Evolutionary conservation across 2,797 vertebrate species (phyloP), one percentile per base, ranked within the genome.

Genomic region (Oceanodroma leucorhoa): DNA sequence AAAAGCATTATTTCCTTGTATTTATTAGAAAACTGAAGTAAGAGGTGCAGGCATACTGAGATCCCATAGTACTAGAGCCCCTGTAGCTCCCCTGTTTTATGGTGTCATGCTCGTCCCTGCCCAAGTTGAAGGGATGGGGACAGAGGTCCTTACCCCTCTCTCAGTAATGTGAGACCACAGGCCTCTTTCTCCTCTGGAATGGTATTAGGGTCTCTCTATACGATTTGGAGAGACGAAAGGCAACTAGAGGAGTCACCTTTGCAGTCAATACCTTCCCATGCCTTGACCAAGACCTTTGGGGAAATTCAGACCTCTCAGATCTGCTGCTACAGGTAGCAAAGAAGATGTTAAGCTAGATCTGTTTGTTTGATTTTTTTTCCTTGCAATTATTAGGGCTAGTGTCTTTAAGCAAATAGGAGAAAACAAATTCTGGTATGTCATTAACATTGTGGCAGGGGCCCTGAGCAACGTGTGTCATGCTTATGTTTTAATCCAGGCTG

Each of bases 21-120:
- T 34, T 81, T 76, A 30, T 41, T 41, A 61, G 75, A 67, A 62
- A 54, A 71, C 8, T 32, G 43, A 67, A 83, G 5, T 26, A 46
- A 4, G 5, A 53, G 41, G 51, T 4, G 3, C n/a, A 75, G 85
- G 17, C 54, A 46, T 24, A 36, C 24, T 40, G 66, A 67, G 51
- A 45, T 67, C 34, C 14, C 22, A 6, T 7, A 8, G 1, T 32
- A 46, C 29, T 13, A 40, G 45, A 62, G 65, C 16, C 41, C 23
- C 20, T 45, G 10, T 26, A 40, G 43, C 36, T 89, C n/a, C 34
- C 21, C 38, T 1, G 0, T 3, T 79, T 48, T 23, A 36, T 15
- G 40, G 40, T 48, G 29, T 51, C 23, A 7, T 0, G 0, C 43
- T 62, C 45, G 11, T 80, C 30, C 36, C 3, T 0, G 58, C 34